These are phyloP conservation scores for Agapornis roseicollis DNA, from an alignment of 2,113 vertebrate species.

Conservation along the genomic window DNA sequence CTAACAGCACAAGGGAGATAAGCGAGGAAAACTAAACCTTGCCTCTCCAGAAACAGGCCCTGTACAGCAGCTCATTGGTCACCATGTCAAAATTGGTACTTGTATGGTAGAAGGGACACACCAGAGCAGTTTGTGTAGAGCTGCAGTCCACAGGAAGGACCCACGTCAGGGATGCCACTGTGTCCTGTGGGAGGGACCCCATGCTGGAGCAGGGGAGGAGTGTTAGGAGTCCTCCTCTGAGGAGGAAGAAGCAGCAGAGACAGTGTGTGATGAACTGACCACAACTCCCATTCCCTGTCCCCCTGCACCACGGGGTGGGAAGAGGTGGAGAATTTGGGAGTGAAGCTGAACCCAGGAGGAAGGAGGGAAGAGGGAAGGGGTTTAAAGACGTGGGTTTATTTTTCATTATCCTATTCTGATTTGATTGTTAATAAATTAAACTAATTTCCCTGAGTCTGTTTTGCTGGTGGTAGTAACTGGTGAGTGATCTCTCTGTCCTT, in stretches of 20 bases:
- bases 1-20: background rate
- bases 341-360: background rate
- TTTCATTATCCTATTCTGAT: background rate
- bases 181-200: background rate
- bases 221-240: background rate
- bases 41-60: background rate
- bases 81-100: background rate
- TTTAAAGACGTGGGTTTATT: background rate
- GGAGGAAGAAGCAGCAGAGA: background rate
- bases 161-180: background rate
- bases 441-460: background rate
- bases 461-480: accelerated
- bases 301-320: accelerated
- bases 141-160: background rate
- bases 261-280: background rate
- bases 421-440: background rate
- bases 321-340: background rate
- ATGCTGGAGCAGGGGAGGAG: background rate
- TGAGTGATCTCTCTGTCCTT: background rate
- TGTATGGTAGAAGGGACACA: background rate
- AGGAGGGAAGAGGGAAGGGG: background rate
- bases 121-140: background rate
- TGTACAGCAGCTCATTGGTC: background rate
- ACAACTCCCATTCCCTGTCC: background rate
- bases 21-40: background rate